Base-by-base conservation (phyloP, 2,797 vertebrate genomes). In the Salmo trutta region DNA sequence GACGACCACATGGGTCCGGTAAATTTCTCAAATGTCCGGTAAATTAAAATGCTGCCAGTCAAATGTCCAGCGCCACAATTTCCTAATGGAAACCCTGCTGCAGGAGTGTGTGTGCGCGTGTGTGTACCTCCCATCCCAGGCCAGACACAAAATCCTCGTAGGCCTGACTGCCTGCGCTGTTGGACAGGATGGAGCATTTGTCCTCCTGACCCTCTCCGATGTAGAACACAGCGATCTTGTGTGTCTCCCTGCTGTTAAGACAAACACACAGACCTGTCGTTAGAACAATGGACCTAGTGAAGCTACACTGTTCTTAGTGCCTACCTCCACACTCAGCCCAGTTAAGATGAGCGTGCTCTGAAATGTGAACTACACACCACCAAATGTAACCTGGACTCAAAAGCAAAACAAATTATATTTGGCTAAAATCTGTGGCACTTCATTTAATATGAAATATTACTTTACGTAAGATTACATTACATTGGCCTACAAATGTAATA, bases 221-320 rank as follows among this genome's bases (percentile, higher is more conserved):
- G 91, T 98, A 99, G 89, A 99, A 99, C 77, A 99, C 96, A 0
- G 98, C 98, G 8, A 99, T 99, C 92, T 99, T 99, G 92, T 99
- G 98, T 0, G 98, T 99, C 91, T 99, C 98, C 62, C 98, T 96
- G 83, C 98, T 99, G 85, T 16, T 14, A 82, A 77, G 72, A 79
- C 53, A 80, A 82, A 4, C 81, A 2, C 36, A 19, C 1, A 67
- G 15, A 17, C 64, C 24, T 14, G 29, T 12, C 14, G 33, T 73
- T 47, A 73, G 71, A 4, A 67, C 62, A n/a, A 29, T 17, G 27
- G 21, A 27, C 51, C 24, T 24, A 19, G 21, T 8, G 5, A 72
- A 5, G 71, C 51, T 6, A 17, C 51, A 17, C 16, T n/a, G 21
- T 15, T 24, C 12, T 52, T 8, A 47, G 19, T 0, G 17, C n/a